Evolutionary conservation across 1,140 invertebrate genomes (phyloP), one percentile per base, ranked within the genome.

Genomic region (Neodiprion fabricii): DNA sequence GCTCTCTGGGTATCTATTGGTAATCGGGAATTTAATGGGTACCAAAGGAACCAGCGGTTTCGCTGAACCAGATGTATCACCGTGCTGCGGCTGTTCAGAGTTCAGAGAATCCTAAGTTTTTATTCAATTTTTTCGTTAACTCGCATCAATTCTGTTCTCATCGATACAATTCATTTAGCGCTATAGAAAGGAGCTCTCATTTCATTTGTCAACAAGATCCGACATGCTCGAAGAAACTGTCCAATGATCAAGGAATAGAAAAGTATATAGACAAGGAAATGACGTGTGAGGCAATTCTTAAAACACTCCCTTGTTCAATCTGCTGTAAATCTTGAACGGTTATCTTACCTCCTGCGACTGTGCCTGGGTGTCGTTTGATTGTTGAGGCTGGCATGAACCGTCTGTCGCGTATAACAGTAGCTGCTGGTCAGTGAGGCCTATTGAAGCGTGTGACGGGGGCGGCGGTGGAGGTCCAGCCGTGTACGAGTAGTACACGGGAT

Each of bases 71-170:
- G 53, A 53, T 61, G 68, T 49, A 71, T 23, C 69, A 65, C 80
- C 81, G 68, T 80, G 78, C 76, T 84, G 84, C 40, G 75, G 80
- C 70, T 82, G 83, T 79, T 88, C 85, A 79, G 86, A 87, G 71
- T 86, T 85, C 80, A 81, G 85, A 78, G 82, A 83, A 75, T 87
- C 87, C 87, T 88, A 81, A 74, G 81, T 80, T 81, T 82, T 80
- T 71, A 49, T 73, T 78, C 28, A 40, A 40, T 40, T 40, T 40
- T 40, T 40, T 40, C 28, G 28, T 40, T 40, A 40, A 40, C 28
- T 40, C 28, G 0, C 28, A 40, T 71, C 70, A 73, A 12, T 76
- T 66, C 72, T 71, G 53, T 74, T 47, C 17, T 71, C 23, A 17
- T 49, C 12, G 9, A 49, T 50, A 50, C 28, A 71, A 21, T 71